Evolutionary conservation across 2,113 vertebrate genomes (phyloP).

Genomic region (Laterallus jamaicensis): DNA sequence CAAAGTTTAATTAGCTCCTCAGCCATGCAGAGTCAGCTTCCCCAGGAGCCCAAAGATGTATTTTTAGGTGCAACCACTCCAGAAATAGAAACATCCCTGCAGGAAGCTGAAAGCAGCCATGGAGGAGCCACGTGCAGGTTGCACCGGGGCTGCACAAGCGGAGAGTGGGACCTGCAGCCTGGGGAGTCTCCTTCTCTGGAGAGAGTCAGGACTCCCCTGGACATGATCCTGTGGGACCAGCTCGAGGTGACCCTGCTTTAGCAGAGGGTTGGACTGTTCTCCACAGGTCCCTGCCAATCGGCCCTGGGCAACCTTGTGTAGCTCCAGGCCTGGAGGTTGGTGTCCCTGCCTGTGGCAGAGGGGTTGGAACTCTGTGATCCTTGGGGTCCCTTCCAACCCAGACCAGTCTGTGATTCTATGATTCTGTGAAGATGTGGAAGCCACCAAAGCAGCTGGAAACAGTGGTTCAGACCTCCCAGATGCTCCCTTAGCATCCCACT

Average conservation of each 20-base stretch:
- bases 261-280: too few species aligned
- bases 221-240: too few species aligned
- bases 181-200: too few species aligned
- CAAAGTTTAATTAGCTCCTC: conserved; percentile 36
- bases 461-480: background rate
- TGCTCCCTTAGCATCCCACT: background rate
- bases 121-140: background rate
- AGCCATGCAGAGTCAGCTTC: background rate
- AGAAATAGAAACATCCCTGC: background rate
- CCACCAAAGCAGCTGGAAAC: background rate
- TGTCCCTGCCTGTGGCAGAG: too few species aligned
- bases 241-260: too few species aligned
- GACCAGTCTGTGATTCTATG: too few species aligned
- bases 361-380: too few species aligned
- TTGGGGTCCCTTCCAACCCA: too few species aligned
- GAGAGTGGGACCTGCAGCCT: background rate
- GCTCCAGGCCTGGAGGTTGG: too few species aligned
- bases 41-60: conserved; percentile 1
- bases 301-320: too few species aligned
- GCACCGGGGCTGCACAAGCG: fast-evolving
- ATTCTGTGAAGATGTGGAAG: background rate
- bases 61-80: conserved; percentile 35
- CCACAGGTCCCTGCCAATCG: too few species aligned
- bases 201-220: too few species aligned
- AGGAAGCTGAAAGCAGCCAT: background rate